phyloP scores from a whole-genome alignment of 2,888 invertebrate genomes.

The Cremastobaeus sp. region DNA sequence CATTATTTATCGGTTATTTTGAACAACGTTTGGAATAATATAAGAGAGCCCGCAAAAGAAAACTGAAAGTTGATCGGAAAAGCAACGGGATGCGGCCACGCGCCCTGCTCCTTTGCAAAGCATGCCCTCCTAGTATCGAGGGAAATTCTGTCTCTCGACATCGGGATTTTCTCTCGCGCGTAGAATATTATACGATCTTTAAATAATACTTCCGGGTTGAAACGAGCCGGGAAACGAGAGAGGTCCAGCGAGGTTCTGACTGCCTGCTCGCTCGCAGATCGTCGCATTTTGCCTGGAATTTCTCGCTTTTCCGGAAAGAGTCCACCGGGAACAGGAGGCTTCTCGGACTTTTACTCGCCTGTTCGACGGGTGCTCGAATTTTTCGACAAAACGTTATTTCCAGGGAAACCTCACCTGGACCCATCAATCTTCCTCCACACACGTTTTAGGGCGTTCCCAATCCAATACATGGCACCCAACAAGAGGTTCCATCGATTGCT shows the following conservation, averaged over 20 bases:
- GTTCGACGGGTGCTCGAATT: conserved; percentile 66
- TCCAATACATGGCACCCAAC: too few relatives aligned
- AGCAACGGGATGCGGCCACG: neutral
- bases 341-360: conserved; percentile 65
- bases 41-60: too few relatives aligned
- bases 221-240: conserved; percentile 63
- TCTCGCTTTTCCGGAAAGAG: conserved; percentile 63
- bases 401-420: conserved; percentile 58
- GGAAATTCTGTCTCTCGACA: conserved; percentile 70
- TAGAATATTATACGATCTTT: conserved; percentile 35
- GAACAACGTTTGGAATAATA: too few relatives aligned
- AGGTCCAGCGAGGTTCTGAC: conserved; percentile 51
- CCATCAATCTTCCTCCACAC: conserved; percentile 18
- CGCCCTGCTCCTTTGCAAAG: conserved; percentile 49
- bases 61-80: too few relatives aligned
- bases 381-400: conserved; percentile 70
- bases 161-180: conserved; percentile 67
- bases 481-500: too few relatives aligned
- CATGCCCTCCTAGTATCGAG: conserved; percentile 71
- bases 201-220: conserved; percentile 58
- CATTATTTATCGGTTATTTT: too few relatives aligned
- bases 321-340: conserved; percentile 65
- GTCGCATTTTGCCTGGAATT: conserved; percentile 61
- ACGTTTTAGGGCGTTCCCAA: too few relatives aligned
- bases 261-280: conserved; percentile 64